Percentiles rank a stretch among this genome's conserved stretches.
Conservation (phyloP, 53 echinoderm and acorn worm genomes). For the Hippasteria phrygiana region DNA sequence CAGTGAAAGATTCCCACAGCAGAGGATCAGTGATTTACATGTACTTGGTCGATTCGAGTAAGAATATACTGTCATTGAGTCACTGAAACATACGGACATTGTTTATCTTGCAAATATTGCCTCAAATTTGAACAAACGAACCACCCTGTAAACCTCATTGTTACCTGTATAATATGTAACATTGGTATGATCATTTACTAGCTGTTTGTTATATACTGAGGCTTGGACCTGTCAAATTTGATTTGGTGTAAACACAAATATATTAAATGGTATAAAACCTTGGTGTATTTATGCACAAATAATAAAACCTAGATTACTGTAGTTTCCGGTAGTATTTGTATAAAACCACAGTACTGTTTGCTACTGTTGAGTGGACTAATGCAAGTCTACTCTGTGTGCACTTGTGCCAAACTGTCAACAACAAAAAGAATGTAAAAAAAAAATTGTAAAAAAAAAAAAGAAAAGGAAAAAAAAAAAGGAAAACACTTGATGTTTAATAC, state of each 20-base stretch:
- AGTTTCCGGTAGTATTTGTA: slow-evolving; percentile 48
- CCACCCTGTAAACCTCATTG: slow-evolving; percentile 9
- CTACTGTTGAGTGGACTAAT: slow-evolving; percentile 57
- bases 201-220: slow-evolving; percentile 35
- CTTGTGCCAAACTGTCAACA: slow-evolving; percentile 59
- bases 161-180: slow-evolving; percentile 24
- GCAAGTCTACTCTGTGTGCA: slow-evolving; percentile 60
- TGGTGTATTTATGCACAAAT: slow-evolving; percentile 58
- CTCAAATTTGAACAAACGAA: slow-evolving; percentile 24
- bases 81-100: not conserved
- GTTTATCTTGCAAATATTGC: not conserved
- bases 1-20: not conserved
- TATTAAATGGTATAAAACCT: slow-evolving; percentile 26
- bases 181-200: slow-evolving; percentile 21
- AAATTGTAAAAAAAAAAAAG: slow-evolving; percentile 33
- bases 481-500: slow-evolving; percentile 59
- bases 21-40: not conserved
- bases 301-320: slow-evolving; percentile 38
- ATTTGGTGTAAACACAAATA: slow-evolving; percentile 44
- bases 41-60: not conserved
- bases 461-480: slow-evolving; percentile 24
- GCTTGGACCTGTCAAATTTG: slow-evolving; percentile 47
- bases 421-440: slow-evolving; percentile 14
- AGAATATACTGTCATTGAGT: slow-evolving; percentile 3
- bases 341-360: slow-evolving; percentile 62